Percentiles rank a stretch among this genome's conserved stretches.
phyloP scores from a whole-genome alignment of 2,113 vertebrate species.

The Colistium nudipinnis region DNA sequence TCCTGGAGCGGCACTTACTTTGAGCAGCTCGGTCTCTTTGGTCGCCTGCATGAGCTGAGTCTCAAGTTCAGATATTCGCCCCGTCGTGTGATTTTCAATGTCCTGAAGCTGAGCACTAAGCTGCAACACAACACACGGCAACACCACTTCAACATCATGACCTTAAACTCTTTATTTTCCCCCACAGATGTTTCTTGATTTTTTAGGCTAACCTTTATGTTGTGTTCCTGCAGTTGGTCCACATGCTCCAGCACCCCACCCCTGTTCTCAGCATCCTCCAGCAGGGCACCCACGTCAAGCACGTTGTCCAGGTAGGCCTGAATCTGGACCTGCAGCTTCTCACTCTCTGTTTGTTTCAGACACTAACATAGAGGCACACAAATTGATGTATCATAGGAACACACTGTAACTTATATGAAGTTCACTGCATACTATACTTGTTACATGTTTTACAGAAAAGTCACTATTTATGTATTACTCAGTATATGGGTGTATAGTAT shows the following conservation, averaged over 20 bases:
- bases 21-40: conserved; percentile 88
- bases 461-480: too few relatives aligned
- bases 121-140: conserved; percentile 70
- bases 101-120: conserved; percentile 87
- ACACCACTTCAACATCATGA: not conserved
- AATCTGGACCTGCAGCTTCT: conserved; percentile 97
- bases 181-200: not conserved
- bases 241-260: conserved; percentile 89
- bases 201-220: conserved; percentile 79
- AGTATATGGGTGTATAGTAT: too few relatives aligned
- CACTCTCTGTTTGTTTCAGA: conserved; percentile 90
- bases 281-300: conserved; percentile 90
- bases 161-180: not conserved
- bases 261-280: conserved; percentile 95
- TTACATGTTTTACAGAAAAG: too few relatives aligned
- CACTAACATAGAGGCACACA: conserved; percentile 73
- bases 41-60: conserved; percentile 91
- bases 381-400: not conserved
- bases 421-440: not conserved
- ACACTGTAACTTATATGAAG: not conserved
- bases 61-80: conserved; percentile 91
- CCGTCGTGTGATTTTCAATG: conserved; percentile 85
- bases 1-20: conserved; percentile 75
- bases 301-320: conserved; percentile 98
- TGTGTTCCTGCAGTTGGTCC: conserved; percentile 89